Percentiles rank a stretch among this genome's conserved stretches.
These are phyloP conservation scores for Enteromius afrohamiltoni DNA, from an alignment of 2,797 vertebrate genomes.

Conservation along the genomic window DNA sequence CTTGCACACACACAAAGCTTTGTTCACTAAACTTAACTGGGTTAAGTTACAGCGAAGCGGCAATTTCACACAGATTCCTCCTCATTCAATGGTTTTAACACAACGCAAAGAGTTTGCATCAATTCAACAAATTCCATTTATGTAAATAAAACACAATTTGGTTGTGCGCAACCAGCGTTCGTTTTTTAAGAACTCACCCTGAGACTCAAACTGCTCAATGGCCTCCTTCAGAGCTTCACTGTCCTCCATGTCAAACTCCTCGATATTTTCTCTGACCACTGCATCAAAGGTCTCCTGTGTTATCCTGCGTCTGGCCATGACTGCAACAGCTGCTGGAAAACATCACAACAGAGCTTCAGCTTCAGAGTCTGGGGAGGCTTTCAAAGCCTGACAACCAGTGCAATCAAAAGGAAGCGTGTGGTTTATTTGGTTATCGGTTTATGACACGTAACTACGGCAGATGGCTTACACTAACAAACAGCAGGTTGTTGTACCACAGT, in stretches of 20 bases:
- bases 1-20: too few species aligned
- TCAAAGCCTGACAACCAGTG: neutral
- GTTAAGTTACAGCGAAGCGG: too few species aligned
- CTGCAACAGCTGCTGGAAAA: neutral
- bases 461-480: neutral
- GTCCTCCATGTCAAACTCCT: conserved; percentile 89
- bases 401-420: neutral
- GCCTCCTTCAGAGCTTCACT: conserved; percentile 90
- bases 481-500: neutral
- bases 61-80: too few species aligned
- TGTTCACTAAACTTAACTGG: too few species aligned
- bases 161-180: too few species aligned
- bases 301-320: conserved; percentile 87
- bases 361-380: too few species aligned
- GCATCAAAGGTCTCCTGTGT: conserved; percentile 94
- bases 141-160: too few species aligned
- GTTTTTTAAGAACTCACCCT: conserved; percentile 77
- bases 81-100: too few species aligned
- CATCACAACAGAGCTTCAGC: neutral
- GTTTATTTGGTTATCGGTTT: too few species aligned
- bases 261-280: conserved; percentile 88
- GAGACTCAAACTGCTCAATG: conserved; percentile 91
- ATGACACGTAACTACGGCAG: too few species aligned
- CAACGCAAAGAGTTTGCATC: too few species aligned
- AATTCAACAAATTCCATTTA: too few species aligned